phyloP scores from a whole-genome alignment of 2,888 invertebrate genomes.

The Phlogophora meticulosa region DNA sequence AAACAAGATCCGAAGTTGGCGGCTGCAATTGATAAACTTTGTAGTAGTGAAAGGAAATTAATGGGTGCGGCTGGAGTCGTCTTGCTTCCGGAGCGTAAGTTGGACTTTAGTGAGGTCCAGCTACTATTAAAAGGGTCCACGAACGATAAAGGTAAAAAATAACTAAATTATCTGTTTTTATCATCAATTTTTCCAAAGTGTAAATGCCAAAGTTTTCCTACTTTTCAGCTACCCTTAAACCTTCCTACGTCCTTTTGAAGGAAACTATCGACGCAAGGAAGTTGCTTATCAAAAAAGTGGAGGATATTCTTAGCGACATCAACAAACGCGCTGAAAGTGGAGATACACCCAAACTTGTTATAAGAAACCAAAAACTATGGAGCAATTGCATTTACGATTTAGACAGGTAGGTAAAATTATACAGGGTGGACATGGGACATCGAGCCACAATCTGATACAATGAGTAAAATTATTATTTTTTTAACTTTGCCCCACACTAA shows the following conservation, averaged over 20 bases:
- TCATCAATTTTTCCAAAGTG: not conserved
- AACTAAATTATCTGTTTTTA: not conserved
- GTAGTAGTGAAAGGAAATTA: slow-evolving; percentile 63
- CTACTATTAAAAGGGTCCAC: slow-evolving; percentile 72
- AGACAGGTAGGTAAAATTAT: slow-evolving; percentile 81
- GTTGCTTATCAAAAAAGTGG: slow-evolving; percentile 81
- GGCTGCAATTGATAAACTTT: slow-evolving; percentile 83
- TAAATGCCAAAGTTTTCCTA: not conserved
- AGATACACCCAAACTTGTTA: slow-evolving; percentile 79
- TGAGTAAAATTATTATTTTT: too few species aligned
- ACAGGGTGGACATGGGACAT: too few species aligned
- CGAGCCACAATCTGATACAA: too few species aligned
- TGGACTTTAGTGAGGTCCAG: slow-evolving; percentile 83
- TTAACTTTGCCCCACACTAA: too few species aligned
- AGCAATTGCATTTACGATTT: slow-evolving; percentile 90
- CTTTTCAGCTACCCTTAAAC: slow-evolving; percentile 63
- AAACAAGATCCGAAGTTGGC: slow-evolving; percentile 83
- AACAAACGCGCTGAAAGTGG: slow-evolving; percentile 82
- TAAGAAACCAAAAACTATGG: slow-evolving; percentile 88
- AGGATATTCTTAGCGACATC: slow-evolving; percentile 83
- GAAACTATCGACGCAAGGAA: slow-evolving; percentile 74
- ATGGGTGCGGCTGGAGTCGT: slow-evolving; percentile 55
- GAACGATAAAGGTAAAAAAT: slow-evolving; percentile 62
- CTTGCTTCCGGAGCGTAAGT: slow-evolving; percentile 81
- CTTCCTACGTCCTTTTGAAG: slow-evolving; percentile 65